These are phyloP conservation scores for Pangasius krempfi DNA, from an alignment of 2,797 vertebrate genomes.

Conservation along the genomic window DNA sequence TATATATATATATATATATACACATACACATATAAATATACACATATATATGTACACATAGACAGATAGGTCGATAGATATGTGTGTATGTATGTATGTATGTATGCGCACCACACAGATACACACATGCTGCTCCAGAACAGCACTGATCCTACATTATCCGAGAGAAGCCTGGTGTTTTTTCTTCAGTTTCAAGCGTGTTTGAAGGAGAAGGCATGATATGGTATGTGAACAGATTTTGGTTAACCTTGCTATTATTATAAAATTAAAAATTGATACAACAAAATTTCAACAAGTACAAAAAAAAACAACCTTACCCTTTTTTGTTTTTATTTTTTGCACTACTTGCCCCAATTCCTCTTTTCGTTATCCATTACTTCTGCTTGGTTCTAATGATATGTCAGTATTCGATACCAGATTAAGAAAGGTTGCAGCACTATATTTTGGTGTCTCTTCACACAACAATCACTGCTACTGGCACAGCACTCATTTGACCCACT, in stretches of 20 bases:
- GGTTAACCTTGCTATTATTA: neutral
- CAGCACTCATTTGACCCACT: neutral
- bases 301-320: conserved; percentile 30
- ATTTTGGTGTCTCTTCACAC: neutral
- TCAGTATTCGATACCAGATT: neutral
- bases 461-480: neutral
- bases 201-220: conserved; percentile 44
- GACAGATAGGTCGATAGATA: neutral
- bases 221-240: conserved; percentile 33
- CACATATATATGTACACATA: conserved; percentile 35
- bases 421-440: neutral
- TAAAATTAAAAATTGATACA: conserved; percentile 40
- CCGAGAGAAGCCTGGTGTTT: conserved; percentile 28
- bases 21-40: neutral
- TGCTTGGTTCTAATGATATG: neutral
- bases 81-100: conserved; percentile 17
- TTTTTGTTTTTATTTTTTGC: neutral
- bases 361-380: neutral
- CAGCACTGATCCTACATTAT: conserved; percentile 32
- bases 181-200: conserved; percentile 37
- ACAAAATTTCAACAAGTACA: neutral
- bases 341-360: neutral
- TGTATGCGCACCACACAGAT: conserved; percentile 17
- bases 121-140: conserved; percentile 40
- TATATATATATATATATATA: neutral